Conservation (phyloP, 64 coral and sea anemone species). For the Porites lutea region DNA sequence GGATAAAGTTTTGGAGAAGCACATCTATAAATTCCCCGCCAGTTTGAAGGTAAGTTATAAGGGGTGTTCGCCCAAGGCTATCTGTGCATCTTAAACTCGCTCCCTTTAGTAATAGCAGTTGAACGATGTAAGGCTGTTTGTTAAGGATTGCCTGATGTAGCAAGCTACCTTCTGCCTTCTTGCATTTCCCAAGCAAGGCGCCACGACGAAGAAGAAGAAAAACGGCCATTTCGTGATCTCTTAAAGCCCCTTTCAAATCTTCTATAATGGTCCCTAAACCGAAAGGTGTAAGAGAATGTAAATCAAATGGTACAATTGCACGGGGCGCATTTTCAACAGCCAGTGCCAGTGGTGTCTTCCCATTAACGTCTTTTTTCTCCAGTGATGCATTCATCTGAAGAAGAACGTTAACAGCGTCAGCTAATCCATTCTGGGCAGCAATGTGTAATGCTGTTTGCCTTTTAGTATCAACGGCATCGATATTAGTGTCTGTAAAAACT, state of each 20-base stretch:
- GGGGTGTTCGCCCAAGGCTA: neutral
- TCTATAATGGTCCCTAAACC: neutral
- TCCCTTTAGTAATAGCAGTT: neutral
- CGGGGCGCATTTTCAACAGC: constrained; percentile 21
- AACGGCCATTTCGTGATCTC: neutral
- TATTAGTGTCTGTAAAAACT: neutral
- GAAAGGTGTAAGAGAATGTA: too few relatives aligned
- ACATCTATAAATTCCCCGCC: neutral
- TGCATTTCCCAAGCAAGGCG: neutral
- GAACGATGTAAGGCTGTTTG: neutral
- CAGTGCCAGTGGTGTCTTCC: constrained; percentile 9
- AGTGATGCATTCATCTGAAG: neutral
- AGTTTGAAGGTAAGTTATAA: constrained; percentile 1
- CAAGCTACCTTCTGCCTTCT: neutral
- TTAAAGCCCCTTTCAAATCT: neutral
- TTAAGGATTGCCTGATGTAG: constrained; percentile 21
- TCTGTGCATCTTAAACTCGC: constrained; percentile 18
- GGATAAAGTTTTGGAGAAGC: neutral
- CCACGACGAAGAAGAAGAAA: neutral
- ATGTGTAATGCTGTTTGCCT: constrained; percentile 27
- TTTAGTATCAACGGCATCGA: constrained; percentile 7
- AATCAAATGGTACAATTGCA: too few relatives aligned
- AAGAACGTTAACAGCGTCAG: neutral
- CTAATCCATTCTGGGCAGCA: constrained; percentile 26
- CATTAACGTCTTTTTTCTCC: neutral